Conservation (phyloP, 2,888 invertebrate genomes). For the Dasypolia templi region DNA sequence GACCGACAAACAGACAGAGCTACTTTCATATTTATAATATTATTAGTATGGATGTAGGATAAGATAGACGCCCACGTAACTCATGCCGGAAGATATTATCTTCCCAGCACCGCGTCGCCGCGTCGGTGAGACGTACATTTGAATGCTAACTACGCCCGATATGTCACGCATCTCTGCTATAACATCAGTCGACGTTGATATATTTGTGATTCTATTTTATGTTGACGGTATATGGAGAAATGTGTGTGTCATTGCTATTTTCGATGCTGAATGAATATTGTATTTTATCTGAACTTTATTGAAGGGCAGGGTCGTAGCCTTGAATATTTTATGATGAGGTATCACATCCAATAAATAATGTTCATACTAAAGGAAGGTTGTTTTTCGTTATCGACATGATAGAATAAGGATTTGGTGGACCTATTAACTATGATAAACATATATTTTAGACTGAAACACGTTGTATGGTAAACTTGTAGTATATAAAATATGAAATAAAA, state of each 20-base stretch:
- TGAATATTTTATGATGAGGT: conserved; percentile 36
- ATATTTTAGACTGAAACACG: background rate
- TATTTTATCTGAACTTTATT: conserved; percentile 41
- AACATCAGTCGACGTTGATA: conserved; percentile 10
- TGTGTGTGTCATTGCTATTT: conserved; percentile 31
- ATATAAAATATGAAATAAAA: background rate
- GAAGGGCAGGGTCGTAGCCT: conserved; percentile 1
- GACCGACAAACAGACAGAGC: too few relatives aligned
- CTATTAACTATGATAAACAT: background rate
- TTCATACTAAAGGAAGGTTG: background rate
- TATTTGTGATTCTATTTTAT: conserved; percentile 17
- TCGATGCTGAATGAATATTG: conserved; percentile 20
- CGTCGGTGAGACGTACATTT: background rate
- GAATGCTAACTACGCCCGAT: conserved; percentile 19
- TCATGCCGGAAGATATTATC: conserved; percentile 19
- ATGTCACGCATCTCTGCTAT: background rate
- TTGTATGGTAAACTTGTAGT: background rate
- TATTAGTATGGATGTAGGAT: background rate
- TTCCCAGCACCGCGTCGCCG: too few relatives aligned
- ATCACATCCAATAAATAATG: conserved; percentile 21
- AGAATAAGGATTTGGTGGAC: background rate
- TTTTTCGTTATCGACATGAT: background rate
- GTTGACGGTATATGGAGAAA: conserved; percentile 26
- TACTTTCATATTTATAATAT: too few relatives aligned
- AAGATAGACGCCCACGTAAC: conserved; percentile 12